Percentiles rank a stretch among this genome's conserved stretches.
Evolutionary conservation across 2,888 invertebrate genomes (phyloP).

Genomic region (Drosophila prostipennis): DNA sequence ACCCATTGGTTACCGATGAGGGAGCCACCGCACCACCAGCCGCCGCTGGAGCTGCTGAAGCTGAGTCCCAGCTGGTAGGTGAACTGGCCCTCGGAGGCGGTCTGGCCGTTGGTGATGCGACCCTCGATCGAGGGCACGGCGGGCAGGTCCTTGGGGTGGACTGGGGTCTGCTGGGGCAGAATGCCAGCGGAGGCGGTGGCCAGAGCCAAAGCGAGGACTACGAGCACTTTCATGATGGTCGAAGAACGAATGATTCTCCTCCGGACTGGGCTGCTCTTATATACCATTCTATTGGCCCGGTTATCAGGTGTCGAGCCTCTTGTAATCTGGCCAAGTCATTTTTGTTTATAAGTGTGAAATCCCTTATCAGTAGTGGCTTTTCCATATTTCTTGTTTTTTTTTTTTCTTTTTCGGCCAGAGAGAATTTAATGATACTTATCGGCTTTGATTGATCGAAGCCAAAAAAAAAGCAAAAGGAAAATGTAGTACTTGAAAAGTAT

Average conservation of each 20-base stretch:
- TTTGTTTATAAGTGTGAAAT: slow-evolving; percentile 7
- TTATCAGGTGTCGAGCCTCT: slow-evolving; percentile 13
- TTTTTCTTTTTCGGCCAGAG: slow-evolving; percentile 1
- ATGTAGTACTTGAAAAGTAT: too few relatives aligned
- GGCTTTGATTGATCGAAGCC: slow-evolving; percentile 9
- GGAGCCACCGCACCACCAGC: slow-evolving; percentile 79
- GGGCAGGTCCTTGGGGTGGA: slow-evolving; percentile 64
- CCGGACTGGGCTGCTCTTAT: slow-evolving; percentile 2
- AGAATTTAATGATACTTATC: slow-evolving; percentile 23
- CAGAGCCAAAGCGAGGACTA: slow-evolving; percentile 67
- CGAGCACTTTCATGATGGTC: slow-evolving; percentile 67
- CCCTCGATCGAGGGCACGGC: slow-evolving; percentile 49
- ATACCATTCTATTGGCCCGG: not conserved
- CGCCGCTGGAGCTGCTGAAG: slow-evolving; percentile 53
- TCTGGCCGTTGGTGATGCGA: slow-evolving; percentile 75
- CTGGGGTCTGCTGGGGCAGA: slow-evolving; percentile 42
- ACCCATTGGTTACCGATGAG: slow-evolving; percentile 66
- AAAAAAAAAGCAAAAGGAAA: not conserved
- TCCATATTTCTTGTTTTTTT: not conserved
- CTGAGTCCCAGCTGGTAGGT: slow-evolving; percentile 77
- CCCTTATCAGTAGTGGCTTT: slow-evolving; percentile 13
- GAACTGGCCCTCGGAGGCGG: slow-evolving; percentile 65
- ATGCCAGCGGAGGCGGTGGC: slow-evolving; percentile 66
- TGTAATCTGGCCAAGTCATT: slow-evolving; percentile 26
- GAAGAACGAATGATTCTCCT: slow-evolving; percentile 49